phyloP scores from a whole-genome alignment of 1,140 invertebrate genomes.

The Nymphalis io region DNA sequence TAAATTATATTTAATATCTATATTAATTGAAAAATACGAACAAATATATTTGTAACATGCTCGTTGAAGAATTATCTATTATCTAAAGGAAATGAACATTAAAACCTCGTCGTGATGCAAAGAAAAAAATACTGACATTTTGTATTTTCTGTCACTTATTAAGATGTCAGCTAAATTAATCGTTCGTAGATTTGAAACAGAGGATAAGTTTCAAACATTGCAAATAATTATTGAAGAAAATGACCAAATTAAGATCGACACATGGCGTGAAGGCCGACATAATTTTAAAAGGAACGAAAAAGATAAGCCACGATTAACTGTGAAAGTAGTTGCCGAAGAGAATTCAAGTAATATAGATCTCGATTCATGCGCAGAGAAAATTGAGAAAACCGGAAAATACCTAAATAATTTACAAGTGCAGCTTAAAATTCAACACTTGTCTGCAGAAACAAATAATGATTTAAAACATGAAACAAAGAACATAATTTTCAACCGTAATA shows the following conservation, averaged over 20 bases:
- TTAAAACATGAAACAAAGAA: neutral
- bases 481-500: neutral
- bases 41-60: no score
- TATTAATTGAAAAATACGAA: no score
- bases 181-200: slow-evolving; percentile 69
- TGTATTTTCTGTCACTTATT: slow-evolving; percentile 21
- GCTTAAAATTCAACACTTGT: slow-evolving; percentile 9
- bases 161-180: slow-evolving; percentile 74
- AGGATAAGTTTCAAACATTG: slow-evolving; percentile 63
- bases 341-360: slow-evolving; percentile 58
- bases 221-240: slow-evolving; percentile 57
- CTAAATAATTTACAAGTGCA: slow-evolving; percentile 2
- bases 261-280: slow-evolving; percentile 60
- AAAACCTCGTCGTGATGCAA: slow-evolving; percentile 1
- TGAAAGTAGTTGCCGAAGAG: slow-evolving; percentile 59
- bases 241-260: slow-evolving; percentile 51
- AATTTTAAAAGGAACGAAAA: slow-evolving; percentile 53
- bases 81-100: neutral
- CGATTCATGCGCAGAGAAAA: slow-evolving; percentile 58
- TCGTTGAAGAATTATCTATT: no score
- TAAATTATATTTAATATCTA: no score
- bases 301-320: slow-evolving; percentile 60
- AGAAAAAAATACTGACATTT: neutral
- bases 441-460: neutral
- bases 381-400: slow-evolving; percentile 22